Evolutionary conservation across 2,113 vertebrate species (phyloP).

Genomic region (Rhinoderma darwinii): DNA sequence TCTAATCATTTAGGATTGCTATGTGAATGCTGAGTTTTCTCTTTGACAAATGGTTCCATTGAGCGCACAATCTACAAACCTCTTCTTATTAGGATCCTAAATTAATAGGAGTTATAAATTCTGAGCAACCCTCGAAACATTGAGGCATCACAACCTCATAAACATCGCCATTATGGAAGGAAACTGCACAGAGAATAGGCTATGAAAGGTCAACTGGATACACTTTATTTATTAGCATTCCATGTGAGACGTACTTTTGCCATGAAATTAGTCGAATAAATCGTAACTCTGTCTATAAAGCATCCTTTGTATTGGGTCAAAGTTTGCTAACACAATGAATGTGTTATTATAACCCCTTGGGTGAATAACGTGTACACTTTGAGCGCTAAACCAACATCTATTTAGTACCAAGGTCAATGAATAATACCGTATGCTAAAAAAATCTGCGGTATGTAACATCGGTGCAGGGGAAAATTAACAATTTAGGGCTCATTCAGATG

Average conservation of each 20-base stretch:
- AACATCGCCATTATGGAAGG: slow-evolving; percentile 36
- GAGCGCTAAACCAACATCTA: slow-evolving; percentile 14
- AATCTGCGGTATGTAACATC: too few relatives aligned
- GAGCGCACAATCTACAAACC: neutral
- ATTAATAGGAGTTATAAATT: slow-evolving; percentile 34
- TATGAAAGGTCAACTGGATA: slow-evolving; percentile 47
- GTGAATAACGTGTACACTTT: neutral
- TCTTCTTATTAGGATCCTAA: slow-evolving; percentile 11
- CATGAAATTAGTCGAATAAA: slow-evolving; percentile 52
- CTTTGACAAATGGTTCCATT: neutral
- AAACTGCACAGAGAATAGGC: neutral
- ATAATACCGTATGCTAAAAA: neutral
- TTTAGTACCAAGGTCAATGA: slow-evolving; percentile 14
- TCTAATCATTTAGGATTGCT: neutral
- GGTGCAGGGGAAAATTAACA: too few relatives aligned
- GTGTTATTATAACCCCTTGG: neutral
- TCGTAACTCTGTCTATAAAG: slow-evolving; percentile 11
- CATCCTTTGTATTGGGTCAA: slow-evolving; percentile 34
- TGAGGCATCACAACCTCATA: slow-evolving; percentile 6
- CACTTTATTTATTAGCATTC: slow-evolving; percentile 48
- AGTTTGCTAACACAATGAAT: neutral
- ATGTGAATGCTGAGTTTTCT: neutral
- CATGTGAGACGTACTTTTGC: slow-evolving; percentile 12
- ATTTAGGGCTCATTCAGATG: too few relatives aligned
- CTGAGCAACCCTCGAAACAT: slow-evolving; percentile 10